Base-by-base conservation (phyloP, 2,113 vertebrate genomes). In the Sisor rabdophorus region DNA sequence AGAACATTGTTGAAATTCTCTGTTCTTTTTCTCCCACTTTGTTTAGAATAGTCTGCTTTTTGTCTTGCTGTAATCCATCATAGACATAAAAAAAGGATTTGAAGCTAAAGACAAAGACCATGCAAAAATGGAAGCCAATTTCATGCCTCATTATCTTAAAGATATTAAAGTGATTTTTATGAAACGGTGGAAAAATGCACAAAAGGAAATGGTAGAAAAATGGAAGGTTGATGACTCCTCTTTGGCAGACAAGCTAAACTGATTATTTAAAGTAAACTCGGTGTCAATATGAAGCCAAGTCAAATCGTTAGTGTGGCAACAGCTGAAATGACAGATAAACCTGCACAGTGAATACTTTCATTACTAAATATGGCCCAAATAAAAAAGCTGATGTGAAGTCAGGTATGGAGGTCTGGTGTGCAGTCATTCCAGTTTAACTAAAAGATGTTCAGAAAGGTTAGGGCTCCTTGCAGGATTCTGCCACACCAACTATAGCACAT, bases 131-230 rank as follows among this genome's bases (percentile, higher is more conserved):
- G 50, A 69, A 79, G 60, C 59, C 72, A 72, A 82, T 82, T 82
- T 82, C 76, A 79, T 67, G 68, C 68, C 47, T 79, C 73, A 82
- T 82, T 82, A 61, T 50, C 60, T 59, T 72, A 61, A 68, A 68
- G 67, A 76, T 76, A 79, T 76, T 64, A 63, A 58, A 47, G 30
- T n/a, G 58, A 50, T 26, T 55, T 55, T 36, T 30, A 69, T 69
- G 48, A 64, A 81, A 68, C 12, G 58, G 30, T 40, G 50, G 32
- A 73, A 78, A 71, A 77, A 73, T n/a, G 32, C 26, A 61, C 32
- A 30, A 56, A 30, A 61, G 19, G 28, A n/a, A 40, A 44, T 26
- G 32, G 32, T 32, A 15, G 32, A 52, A 60, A 17, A 52, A n/a
- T 63, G 30, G 63, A 50, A 20, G 19, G 47, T n/a, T 71, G 53